These are phyloP conservation scores for Psix sp. DNA, from an alignment of 1,140 invertebrate genomes.

Conservation along the genomic window DNA sequence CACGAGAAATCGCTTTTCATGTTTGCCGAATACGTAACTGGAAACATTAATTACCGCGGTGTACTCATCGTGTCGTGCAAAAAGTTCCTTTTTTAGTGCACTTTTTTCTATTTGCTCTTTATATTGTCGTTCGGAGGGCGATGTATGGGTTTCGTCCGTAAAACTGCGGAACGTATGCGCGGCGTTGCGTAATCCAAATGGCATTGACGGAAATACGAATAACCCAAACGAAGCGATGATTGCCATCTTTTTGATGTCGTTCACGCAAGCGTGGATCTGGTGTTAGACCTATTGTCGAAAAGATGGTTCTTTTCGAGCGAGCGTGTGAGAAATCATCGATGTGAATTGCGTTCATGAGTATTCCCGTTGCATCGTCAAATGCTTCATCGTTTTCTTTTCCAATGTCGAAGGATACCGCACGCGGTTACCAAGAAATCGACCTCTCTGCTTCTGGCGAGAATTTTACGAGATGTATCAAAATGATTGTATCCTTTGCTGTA, in stretches of 20 bases:
- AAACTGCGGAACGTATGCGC: too few species aligned
- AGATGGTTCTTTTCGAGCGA: not conserved
- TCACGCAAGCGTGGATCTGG: not conserved
- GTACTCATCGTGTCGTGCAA: too few species aligned
- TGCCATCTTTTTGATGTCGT: not conserved
- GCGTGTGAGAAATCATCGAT: not conserved
- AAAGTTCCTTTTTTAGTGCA: too few species aligned
- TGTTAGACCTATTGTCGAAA: not conserved
- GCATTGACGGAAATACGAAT: too few species aligned
- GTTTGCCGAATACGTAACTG: too few species aligned
- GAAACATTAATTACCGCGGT: too few species aligned
- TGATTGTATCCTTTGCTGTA: conserved; percentile 4
- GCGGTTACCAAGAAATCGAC: not conserved
- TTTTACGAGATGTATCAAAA: conserved; percentile 3
- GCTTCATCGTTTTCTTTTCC: not conserved
- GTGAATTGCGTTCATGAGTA: not conserved
- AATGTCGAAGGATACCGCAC: not conserved
- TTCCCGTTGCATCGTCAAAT: not conserved
- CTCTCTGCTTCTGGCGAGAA: not conserved
- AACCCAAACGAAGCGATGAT: too few species aligned
- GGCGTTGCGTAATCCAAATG: too few species aligned
- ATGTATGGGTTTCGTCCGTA: too few species aligned
- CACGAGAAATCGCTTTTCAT: too few species aligned
- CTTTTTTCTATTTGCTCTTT: too few species aligned
- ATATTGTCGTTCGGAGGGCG: too few species aligned